A percentile compares a stretch with the other conserved stretches of the same genome.
Evolutionary conservation across 2,797 vertebrate species (phyloP).

Genomic region (Gadopsis marmoratus): DNA sequence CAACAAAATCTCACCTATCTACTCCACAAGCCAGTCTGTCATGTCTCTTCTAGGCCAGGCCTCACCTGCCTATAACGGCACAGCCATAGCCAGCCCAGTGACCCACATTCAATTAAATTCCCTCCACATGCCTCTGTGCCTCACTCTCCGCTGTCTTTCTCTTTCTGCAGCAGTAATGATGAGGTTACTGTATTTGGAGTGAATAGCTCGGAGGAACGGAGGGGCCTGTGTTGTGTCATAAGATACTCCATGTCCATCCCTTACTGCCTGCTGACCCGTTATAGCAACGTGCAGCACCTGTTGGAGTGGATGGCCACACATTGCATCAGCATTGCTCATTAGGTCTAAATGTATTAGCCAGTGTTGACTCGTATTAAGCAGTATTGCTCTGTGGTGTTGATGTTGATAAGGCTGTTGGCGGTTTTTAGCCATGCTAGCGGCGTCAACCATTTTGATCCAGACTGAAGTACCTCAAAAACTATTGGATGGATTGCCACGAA

Average conservation of each 20-base stretch:
- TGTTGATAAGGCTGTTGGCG: background rate
- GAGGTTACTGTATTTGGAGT: slow-evolving; percentile 52
- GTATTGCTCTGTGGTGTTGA: background rate
- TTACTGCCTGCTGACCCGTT: slow-evolving; percentile 29
- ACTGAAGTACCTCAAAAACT: slow-evolving; percentile 5
- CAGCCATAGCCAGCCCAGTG: slow-evolving; percentile 48
- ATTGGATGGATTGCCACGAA: background rate
- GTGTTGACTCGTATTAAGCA: too few species aligned
- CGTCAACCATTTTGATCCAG: background rate
- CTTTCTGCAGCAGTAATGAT: slow-evolving; percentile 39
- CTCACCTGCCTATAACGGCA: slow-evolving; percentile 1
- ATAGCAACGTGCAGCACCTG: slow-evolving; percentile 30
- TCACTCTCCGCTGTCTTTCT: slow-evolving; percentile 33
- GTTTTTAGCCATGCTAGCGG: background rate
- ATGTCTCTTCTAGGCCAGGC: slow-evolving; percentile 22
- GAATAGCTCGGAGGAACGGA: slow-evolving; percentile 16
- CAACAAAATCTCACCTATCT: slow-evolving; percentile 39
- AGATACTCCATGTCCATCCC: slow-evolving; percentile 44
- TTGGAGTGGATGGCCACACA: slow-evolving; percentile 1
- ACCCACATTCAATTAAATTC: slow-evolving; percentile 57
- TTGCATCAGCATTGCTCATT: slow-evolving; percentile 37
- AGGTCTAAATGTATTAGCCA: slow-evolving; percentile 1
- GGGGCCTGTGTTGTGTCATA: slow-evolving; percentile 63
- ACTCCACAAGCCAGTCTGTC: slow-evolving; percentile 14
- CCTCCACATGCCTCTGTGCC: slow-evolving; percentile 24